A percentile compares a stretch with the other conserved stretches of the same genome.
phyloP scores from a whole-genome alignment of 1,140 invertebrate species.

The Danaus melanippus region DNA sequence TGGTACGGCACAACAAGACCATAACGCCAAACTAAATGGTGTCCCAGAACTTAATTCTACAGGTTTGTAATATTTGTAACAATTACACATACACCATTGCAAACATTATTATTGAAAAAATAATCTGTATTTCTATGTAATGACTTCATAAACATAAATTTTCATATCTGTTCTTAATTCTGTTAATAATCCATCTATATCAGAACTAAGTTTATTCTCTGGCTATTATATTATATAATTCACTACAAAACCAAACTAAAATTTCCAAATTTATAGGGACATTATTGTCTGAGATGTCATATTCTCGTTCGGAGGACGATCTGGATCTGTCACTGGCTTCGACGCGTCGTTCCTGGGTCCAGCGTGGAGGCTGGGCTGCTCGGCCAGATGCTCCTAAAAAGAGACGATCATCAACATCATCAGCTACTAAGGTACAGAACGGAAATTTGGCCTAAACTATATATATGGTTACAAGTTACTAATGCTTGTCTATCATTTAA shows the following conservation, averaged over 20 bases:
- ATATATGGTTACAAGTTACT: no score
- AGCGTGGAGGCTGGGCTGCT: constrained; percentile 72
- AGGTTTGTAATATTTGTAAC: constrained; percentile 45
- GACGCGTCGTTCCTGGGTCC: constrained; percentile 77
- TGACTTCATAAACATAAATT: no score
- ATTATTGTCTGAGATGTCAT: constrained; percentile 84
- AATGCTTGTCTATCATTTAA: no score
- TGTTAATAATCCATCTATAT: no score
- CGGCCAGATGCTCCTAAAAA: constrained; percentile 54
- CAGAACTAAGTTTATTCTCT: no score
- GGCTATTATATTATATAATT: no score
- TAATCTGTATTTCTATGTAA: no score
- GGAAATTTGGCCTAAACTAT: no score
- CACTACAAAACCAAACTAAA: no score
- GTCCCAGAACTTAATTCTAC: constrained; percentile 80
- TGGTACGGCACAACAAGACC: constrained; percentile 67
- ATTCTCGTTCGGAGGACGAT: constrained; percentile 91
- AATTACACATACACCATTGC: neutral
- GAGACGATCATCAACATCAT: constrained; percentile 48
- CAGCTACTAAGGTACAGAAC: constrained; percentile 48
- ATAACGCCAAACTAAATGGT: constrained; percentile 74
- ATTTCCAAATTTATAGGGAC: constrained; percentile 67
- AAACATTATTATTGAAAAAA: no score
- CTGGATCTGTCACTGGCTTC: constrained; percentile 77
- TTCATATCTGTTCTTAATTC: no score